Evolutionary conservation across 1,140 invertebrate genomes (phyloP).

Genomic region (Bombus balteatus): DNA sequence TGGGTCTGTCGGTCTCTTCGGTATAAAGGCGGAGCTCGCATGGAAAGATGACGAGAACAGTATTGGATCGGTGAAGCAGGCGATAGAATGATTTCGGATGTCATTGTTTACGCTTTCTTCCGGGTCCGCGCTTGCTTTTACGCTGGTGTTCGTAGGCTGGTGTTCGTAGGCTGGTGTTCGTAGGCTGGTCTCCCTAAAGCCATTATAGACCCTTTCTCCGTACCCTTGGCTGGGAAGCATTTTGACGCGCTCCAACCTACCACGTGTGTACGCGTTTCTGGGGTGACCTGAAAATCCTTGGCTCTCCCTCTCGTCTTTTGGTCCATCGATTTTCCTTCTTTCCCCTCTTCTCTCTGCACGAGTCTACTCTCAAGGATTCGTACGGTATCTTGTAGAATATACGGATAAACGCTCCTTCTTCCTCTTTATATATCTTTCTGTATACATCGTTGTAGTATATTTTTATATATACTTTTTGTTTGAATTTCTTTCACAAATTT

Average conservation of each 20-base stretch:
- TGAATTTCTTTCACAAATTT: no score
- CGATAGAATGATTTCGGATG: conserved; percentile 57
- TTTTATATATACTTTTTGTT: no score
- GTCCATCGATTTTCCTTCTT: neutral
- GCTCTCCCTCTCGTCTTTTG: neutral
- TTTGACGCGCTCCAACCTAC: conserved; percentile 38
- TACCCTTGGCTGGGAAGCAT: neutral
- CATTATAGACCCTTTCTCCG: conserved; percentile 13
- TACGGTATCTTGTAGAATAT: no score
- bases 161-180: neutral
- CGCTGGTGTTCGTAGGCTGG: neutral
- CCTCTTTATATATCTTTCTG: no score
- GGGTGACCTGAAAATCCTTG: neutral
- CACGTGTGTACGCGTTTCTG: conserved; percentile 27
- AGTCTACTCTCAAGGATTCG: no score
- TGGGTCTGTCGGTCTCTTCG: no score
- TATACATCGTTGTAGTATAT: no score
- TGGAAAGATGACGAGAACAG: neutral
- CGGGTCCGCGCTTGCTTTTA: conserved; percentile 56
- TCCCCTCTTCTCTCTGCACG: no score
- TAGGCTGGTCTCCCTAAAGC: conserved; percentile 13
- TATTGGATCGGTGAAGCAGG: conserved; percentile 28
- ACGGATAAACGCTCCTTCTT: no score
- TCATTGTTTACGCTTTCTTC: conserved; percentile 73
- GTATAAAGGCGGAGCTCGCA: neutral